Percentiles rank a stretch among this genome's conserved stretches.
These are phyloP conservation scores for Scaptomyza reducta DNA, from an alignment of 2,888 invertebrate species.

Conservation along the genomic window DNA sequence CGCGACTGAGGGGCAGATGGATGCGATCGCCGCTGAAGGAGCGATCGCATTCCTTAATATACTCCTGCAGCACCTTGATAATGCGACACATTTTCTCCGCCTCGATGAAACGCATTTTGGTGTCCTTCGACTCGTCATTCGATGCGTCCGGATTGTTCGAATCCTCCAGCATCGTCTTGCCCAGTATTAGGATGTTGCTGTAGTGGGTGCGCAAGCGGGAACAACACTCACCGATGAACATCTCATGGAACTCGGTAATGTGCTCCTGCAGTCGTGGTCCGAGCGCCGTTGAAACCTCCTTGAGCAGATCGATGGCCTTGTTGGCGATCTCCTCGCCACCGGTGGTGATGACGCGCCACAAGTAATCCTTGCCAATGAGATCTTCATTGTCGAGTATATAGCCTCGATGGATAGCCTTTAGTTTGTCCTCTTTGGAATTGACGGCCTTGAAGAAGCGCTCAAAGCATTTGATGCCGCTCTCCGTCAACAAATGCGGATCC, in stretches of 20 bases:
- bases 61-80: conserved; percentile 96
- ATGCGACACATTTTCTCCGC: conserved; percentile 96
- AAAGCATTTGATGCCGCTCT: conserved; percentile 96
- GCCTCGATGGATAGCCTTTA: conserved; percentile 93
- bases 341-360: conserved; percentile 96
- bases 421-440: conserved; percentile 96
- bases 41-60: conserved; percentile 97
- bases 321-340: conserved; percentile 96
- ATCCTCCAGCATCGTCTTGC: conserved; percentile 74
- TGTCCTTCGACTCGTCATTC: conserved; percentile 80
- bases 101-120: conserved; percentile 85
- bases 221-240: conserved; percentile 95
- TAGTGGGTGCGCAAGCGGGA: conserved; percentile 94
- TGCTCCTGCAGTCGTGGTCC: conserved; percentile 93
- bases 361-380: conserved; percentile 97
- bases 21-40: conserved; percentile 94
- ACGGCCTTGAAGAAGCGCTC: conserved; percentile 90
- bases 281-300: conserved; percentile 96
- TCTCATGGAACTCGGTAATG: conserved; percentile 93
- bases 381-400: conserved; percentile 96
- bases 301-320: conserved; percentile 95
- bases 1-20: conserved; percentile 93
- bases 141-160: conserved; percentile 59
- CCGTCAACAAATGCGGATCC: conserved; percentile 95
- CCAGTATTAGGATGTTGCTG: conserved; percentile 89